Conservation (phyloP, 2,888 invertebrate genomes). For the Acanthosepion lycidas region DNA sequence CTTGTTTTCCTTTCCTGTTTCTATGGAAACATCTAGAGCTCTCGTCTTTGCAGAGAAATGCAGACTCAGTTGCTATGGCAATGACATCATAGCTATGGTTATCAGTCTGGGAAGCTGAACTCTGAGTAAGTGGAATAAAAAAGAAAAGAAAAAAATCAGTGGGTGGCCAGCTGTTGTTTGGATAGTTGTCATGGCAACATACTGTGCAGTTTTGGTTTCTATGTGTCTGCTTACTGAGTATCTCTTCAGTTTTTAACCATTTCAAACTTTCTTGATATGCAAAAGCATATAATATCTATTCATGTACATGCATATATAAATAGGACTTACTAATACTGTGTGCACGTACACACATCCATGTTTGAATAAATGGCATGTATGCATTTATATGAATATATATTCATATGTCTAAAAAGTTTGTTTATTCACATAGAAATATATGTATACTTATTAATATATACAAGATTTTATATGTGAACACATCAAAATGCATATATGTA, state of each 20-base stretch:
- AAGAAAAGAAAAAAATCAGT: background rate
- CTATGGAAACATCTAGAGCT: constrained; percentile 34
- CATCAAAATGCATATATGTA: constrained; percentile 33
- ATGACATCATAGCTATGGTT: constrained; percentile 53
- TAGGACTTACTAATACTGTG: no score
- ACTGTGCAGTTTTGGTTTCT: constrained; percentile 56
- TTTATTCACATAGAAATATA: background rate
- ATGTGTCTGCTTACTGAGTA: constrained; percentile 25
- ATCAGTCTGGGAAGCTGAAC: constrained; percentile 51
- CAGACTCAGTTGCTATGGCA: constrained; percentile 42
- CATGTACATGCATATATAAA: background rate
- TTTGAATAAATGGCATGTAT: background rate
- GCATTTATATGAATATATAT: background rate
- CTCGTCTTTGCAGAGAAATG: constrained; percentile 42
- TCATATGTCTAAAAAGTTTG: background rate
- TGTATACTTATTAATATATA: background rate
- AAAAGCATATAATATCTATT: background rate
- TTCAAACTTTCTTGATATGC: background rate
- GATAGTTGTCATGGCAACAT: constrained; percentile 60
- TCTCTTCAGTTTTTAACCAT: background rate
- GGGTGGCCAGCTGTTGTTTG: constrained; percentile 55
- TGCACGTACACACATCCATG: background rate
- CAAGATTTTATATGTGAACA: background rate
- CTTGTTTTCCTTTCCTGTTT: constrained; percentile 2
- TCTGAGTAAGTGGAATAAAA: constrained; percentile 54